These are phyloP conservation scores for Irena cyanogastra DNA, from an alignment of 2,113 vertebrate genomes.

Conservation along the genomic window DNA sequence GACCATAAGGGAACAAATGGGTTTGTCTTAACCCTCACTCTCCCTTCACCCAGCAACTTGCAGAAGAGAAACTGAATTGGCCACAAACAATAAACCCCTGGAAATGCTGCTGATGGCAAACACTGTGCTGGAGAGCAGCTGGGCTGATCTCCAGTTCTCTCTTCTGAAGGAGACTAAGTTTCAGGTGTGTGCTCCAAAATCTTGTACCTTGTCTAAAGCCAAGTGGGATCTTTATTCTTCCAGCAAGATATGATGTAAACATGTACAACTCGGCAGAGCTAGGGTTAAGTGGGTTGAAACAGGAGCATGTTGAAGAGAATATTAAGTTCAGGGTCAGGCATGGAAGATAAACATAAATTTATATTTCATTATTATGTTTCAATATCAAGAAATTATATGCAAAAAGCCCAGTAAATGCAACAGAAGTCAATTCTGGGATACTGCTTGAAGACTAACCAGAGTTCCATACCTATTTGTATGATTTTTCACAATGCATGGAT, in stretches of 20 bases:
- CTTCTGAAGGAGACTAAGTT: neutral
- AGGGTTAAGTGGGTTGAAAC: neutral
- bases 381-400: neutral
- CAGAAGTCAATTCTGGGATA: neutral
- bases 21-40: neutral
- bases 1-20: neutral
- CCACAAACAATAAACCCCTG: neutral
- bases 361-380: neutral
- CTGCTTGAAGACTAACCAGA: neutral
- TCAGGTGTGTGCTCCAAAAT: neutral
- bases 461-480: neutral
- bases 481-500: neutral
- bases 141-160: neutral
- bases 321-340: neutral
- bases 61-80: neutral
- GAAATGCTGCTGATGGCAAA: neutral
- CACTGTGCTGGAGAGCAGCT: neutral
- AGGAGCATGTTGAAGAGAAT: neutral
- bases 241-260: neutral
- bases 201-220: neutral
- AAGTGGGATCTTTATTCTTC: neutral
- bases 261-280: neutral
- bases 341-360: neutral
- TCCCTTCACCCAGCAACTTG: neutral
- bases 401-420: neutral